Evolutionary conservation across 2,888 invertebrate genomes (phyloP).

Genomic region (Caradrina kadenii): DNA sequence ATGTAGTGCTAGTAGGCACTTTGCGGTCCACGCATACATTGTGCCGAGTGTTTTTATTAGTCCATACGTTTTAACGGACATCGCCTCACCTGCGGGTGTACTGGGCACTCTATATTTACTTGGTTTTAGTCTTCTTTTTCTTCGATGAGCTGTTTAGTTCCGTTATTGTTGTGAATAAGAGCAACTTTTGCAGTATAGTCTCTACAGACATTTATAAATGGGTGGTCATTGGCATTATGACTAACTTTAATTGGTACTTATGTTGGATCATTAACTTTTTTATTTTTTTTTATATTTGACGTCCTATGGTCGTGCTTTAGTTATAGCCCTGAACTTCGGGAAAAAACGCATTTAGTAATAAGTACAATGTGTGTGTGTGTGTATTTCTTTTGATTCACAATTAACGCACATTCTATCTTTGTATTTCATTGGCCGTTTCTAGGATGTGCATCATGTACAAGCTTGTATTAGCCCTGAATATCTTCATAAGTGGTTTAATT

Average conservation of each 20-base stretch:
- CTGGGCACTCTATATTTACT: conserved; percentile 14
- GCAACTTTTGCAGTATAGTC: background rate
- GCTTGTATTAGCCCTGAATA: too few relatives aligned
- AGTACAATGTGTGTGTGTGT: background rate
- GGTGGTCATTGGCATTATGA: conserved; percentile 12
- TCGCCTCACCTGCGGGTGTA: conserved; percentile 47
- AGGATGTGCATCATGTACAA: too few relatives aligned
- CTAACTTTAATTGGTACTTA: conserved; percentile 7
- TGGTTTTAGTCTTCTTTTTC: conserved; percentile 22
- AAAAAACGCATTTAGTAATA: conserved; percentile 8
- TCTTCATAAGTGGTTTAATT: too few relatives aligned
- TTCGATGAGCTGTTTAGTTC: conserved; percentile 24
- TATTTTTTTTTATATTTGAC: conserved; percentile 9
- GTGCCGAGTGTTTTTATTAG: conserved; percentile 41
- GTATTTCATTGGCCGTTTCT: too few relatives aligned
- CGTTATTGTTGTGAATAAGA: conserved; percentile 35
- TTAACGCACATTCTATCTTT: too few relatives aligned
- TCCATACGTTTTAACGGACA: conserved; percentile 39
- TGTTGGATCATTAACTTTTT: too few relatives aligned
- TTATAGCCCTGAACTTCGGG: conserved; percentile 7
- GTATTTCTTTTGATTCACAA: background rate
- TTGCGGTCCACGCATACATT: conserved; percentile 31
- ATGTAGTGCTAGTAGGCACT: conserved; percentile 14
- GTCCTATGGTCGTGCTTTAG: background rate
- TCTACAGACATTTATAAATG: background rate